Percentiles rank a stretch among this genome's conserved stretches.
Evolutionary conservation across 2,797 vertebrate genomes (phyloP).

Genomic region (Philypnodon macrostomus): DNA sequence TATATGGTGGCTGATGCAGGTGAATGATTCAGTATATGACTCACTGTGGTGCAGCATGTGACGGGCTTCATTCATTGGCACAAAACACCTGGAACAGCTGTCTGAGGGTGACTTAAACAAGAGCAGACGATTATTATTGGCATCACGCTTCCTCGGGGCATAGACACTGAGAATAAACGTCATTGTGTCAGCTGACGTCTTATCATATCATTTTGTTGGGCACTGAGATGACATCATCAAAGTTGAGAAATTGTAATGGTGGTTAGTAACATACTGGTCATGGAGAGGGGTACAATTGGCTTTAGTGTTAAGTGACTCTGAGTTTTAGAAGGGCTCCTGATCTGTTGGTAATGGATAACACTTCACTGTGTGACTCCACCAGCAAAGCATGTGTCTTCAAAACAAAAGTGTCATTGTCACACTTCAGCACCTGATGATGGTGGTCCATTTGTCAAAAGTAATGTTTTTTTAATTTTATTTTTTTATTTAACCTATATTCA

Average conservation of each 20-base stretch:
- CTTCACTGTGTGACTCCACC: conserved; percentile 41
- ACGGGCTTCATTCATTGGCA: not conserved
- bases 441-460: conserved; percentile 12
- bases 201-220: not conserved
- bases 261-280: not conserved
- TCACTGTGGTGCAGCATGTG: not conserved
- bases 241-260: conserved; percentile 6
- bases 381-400: conserved; percentile 26
- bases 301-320: conserved; percentile 52
- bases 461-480: not conserved
- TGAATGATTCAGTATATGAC: not conserved
- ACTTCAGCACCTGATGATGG: conserved; percentile 35
- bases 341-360: conserved; percentile 34
- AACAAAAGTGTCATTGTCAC: conserved; percentile 33
- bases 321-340: conserved; percentile 48
- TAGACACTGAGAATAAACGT: conserved; percentile 1
- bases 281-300: conserved; percentile 45
- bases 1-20: not conserved
- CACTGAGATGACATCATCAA: conserved; percentile 1
- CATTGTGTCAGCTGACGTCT: not conserved
- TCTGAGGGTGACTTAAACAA: not conserved
- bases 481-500: too few relatives aligned
- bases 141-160: not conserved
- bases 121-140: not conserved
- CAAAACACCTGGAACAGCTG: conserved; percentile 6